Evolutionary conservation across 2,113 vertebrate species (phyloP).

Genomic region (Tragelaphus imberbis): DNA sequence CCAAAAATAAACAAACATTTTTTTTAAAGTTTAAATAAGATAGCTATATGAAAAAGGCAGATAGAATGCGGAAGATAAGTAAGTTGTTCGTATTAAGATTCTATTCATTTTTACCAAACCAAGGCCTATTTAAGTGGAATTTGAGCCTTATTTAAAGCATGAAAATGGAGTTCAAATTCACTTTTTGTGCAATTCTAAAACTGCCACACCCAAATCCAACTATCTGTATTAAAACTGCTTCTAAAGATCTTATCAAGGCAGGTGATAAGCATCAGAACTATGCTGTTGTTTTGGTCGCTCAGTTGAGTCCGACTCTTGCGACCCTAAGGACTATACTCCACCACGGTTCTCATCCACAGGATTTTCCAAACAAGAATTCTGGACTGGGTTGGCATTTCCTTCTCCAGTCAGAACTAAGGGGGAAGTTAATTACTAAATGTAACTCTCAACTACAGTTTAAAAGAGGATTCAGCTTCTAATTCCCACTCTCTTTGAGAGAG

Average conservation of each 20-base stretch:
- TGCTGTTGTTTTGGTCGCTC: rapidly evolving
- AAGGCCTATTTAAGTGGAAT: neutral
- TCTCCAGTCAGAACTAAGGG: neutral
- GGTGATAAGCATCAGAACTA: neutral
- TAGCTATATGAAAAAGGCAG: neutral
- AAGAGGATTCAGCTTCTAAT: neutral
- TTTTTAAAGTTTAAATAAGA: neutral
- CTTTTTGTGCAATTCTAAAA: neutral
- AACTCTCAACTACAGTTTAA: too few relatives aligned
- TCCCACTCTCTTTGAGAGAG: neutral
- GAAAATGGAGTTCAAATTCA: neutral
- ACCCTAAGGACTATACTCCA: neutral
- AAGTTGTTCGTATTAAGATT: neutral
- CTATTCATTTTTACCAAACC: neutral
- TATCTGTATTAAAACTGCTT: neutral
- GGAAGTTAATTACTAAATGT: neutral
- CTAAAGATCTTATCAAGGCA: neutral
- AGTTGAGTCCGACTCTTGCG: rapidly evolving
- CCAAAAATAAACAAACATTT: rapidly evolving
- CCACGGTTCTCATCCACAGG: neutral
- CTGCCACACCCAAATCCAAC: neutral
- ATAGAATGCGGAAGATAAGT: rapidly evolving
- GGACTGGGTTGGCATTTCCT: neutral
- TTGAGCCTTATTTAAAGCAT: neutral
- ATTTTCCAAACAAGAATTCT: neutral